A percentile compares a stretch with the other conserved stretches of the same genome.
These are phyloP conservation scores for Zapornia atra DNA, from an alignment of 2,113 vertebrate species.

Conservation along the genomic window DNA sequence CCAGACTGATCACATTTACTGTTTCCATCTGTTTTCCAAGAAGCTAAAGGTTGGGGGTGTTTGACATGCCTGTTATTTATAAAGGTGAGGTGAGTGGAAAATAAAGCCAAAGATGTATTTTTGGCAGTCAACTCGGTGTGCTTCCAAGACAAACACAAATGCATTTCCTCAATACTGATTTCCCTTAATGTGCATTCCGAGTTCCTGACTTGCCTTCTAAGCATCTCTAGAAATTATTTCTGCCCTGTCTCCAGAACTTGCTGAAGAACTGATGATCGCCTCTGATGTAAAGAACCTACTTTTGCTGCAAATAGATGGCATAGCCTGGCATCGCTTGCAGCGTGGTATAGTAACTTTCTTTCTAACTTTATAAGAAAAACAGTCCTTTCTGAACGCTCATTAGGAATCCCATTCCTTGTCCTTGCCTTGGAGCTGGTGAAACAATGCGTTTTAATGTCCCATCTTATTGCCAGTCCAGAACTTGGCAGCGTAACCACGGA, in stretches of 20 bases:
- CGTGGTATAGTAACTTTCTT: neutral
- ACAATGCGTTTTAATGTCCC: neutral
- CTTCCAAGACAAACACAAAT: neutral
- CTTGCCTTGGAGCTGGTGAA: conserved; percentile 13
- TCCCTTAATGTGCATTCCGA: neutral
- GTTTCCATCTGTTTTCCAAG: neutral
- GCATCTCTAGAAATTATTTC: neutral
- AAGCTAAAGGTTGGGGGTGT: neutral
- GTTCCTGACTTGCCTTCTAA: neutral
- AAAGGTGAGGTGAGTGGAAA: neutral
- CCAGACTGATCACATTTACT: neutral
- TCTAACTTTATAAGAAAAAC: neutral
- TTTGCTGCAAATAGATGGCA: neutral
- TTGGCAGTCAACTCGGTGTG: neutral
- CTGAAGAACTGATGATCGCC: neutral
- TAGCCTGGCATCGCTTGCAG: neutral
- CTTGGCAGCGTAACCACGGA: neutral
- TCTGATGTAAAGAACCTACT: neutral
- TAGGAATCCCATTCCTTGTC: neutral
- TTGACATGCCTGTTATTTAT: neutral
- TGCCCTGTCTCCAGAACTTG: neutral
- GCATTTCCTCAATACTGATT: neutral
- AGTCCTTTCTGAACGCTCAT: neutral
- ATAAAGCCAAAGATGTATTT: conserved; percentile 15
- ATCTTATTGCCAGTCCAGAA: neutral